A percentile compares a stretch with the other conserved stretches of the same genome.
These are phyloP conservation scores for Teleiodes luculella DNA, from an alignment of 2,888 invertebrate species.

Conservation along the genomic window DNA sequence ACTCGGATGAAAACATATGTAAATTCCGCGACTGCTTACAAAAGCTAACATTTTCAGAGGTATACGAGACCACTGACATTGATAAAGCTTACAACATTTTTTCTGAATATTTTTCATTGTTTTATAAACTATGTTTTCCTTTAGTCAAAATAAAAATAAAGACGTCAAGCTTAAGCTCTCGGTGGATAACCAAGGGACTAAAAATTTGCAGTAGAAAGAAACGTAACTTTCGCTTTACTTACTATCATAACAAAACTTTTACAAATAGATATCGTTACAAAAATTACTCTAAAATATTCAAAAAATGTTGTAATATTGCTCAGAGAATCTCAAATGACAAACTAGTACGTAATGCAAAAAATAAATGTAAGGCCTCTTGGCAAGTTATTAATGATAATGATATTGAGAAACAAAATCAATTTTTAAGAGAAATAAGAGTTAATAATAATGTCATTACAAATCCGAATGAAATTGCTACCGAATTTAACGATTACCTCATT, in stretches of 20 bases:
- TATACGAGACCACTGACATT: neutral
- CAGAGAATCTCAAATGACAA: neutral
- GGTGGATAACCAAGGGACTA: conserved; percentile 14
- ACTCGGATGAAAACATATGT: neutral
- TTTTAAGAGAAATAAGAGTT: too few species aligned
- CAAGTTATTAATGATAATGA: neutral
- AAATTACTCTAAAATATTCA: conserved; percentile 12
- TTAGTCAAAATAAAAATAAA: neutral
- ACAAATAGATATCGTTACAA: conserved; percentile 1
- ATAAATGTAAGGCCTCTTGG: conserved; percentile 3
- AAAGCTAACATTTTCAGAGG: neutral
- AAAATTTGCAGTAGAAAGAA: conserved; percentile 13
- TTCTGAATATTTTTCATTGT: neutral
- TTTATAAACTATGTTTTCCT: neutral
- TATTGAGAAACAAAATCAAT: too few species aligned
- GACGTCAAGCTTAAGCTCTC: neutral
- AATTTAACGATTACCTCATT: too few species aligned
- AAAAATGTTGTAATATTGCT: neutral
- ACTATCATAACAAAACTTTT: neutral
- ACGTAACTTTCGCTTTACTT: conserved; percentile 4
- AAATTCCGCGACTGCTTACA: neutral
- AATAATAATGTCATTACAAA: too few species aligned
- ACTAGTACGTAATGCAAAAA: neutral
- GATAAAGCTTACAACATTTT: neutral
- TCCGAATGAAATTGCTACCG: too few species aligned